Conservation (phyloP, 1,140 invertebrate genomes). For the Rhopalosiphum padi region DNA sequence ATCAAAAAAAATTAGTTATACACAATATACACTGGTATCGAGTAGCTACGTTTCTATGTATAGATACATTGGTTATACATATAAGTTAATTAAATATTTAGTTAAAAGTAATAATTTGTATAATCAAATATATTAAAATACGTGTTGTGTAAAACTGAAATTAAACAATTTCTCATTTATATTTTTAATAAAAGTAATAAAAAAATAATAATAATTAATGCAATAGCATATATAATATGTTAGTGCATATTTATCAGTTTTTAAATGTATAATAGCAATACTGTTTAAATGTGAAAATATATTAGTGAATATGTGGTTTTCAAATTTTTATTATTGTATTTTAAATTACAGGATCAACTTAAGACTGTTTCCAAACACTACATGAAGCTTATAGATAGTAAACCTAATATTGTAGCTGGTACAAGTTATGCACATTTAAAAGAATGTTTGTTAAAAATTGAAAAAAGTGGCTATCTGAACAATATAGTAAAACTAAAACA, state of each 20-base stretch:
- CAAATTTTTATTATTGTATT: background rate
- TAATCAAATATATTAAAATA: no score
- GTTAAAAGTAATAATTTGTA: no score
- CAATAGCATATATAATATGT: background rate
- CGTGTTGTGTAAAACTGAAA: no score
- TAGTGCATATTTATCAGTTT: background rate
- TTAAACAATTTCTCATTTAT: no score
- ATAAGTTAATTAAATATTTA: no score
- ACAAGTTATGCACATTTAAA: conserved; percentile 46
- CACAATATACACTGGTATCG: no score
- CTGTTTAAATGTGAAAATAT: background rate
- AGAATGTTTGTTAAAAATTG: conserved; percentile 50
- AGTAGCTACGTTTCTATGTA: no score
- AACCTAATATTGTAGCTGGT: conserved; percentile 31
- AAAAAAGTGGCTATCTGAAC: conserved; percentile 52
- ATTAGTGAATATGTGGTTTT: background rate
- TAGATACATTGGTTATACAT: no score
- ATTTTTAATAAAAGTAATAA: no score
- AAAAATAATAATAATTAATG: background rate
- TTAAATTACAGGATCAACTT: conserved; percentile 35
- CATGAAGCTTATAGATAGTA: conserved; percentile 40
- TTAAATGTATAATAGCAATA: background rate
- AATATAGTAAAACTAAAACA: background rate
- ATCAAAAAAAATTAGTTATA: no score
- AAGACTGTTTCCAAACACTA: conserved; percentile 49